Base-by-base conservation (phyloP, 1,140 invertebrate genomes). In the Bombus polaris region DNA sequence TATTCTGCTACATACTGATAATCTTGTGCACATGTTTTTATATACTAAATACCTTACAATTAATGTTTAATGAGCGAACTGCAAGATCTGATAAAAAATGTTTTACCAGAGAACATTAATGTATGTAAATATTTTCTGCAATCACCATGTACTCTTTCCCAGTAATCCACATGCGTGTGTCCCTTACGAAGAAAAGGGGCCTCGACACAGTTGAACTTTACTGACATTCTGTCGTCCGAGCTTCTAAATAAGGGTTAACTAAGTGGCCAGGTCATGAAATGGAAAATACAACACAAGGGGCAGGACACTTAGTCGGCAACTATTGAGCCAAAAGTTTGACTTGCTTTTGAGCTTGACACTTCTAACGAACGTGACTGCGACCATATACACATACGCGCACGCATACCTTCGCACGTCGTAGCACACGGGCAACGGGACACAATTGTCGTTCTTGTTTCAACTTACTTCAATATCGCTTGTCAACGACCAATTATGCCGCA, bases 281-380 rank as follows among this genome's bases (percentile, higher is more conserved):
- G 62, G n/a, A 44, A 66, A 68, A 79, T 47, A 32, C n/a, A 79
- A 68, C 42, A 68, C 39, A 18, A 37, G 42, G 76, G 32, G 66
- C 39, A 79, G 62, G 9, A 65, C 75, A 78, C 75, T 65, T 78
- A 39, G 57, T 9, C 66, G 32, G 18, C 10, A 79, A 47, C 62
- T 66, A 59, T 79, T 62, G 32, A 47, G 42, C 12, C 77, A 79
- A 79, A 79, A 79, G 77, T 79, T 79, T 79, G 77, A 18, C 59
- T 79, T 79, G 62, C 62, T 68, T 79, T 66, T n/a, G n/a, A 66
- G 77, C 62, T 32, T 44, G 62, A 47, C 77, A 68, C 62, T 79
- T 79, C 32, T 66, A 68, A 79, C 77, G 42, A 68, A 25, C 47
- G 32, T 68, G 42, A 44, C 39, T 44, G 25, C 5, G n/a, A 18